Evolutionary conservation across 2,797 vertebrate genomes (phyloP), one percentile per base, ranked within the genome.

Genomic region (Mastacembelus armatus): DNA sequence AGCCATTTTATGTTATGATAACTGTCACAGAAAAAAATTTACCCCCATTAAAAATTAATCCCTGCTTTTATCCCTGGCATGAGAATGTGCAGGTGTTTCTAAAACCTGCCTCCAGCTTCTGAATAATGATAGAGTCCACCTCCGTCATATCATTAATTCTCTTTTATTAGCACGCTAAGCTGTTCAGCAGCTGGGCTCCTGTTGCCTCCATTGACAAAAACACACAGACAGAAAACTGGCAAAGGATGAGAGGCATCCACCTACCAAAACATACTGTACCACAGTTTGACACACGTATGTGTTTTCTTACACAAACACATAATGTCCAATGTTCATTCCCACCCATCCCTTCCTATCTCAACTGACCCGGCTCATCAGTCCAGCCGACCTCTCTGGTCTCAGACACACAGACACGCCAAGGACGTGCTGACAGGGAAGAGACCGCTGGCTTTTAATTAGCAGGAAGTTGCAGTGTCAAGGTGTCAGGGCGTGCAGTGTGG

Each of bases 391-490:
- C 81, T 74, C 29, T 30, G 49, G 74, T 63, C 64, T 50, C 18
- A 3, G 19, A 77, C 68, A 56, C 62, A 78, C 50, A 58, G 4
- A 33, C 72, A 43, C 19, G n/a, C 68, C 69, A 83, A 89, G 89
- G 83, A 88, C 88, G 84, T 88, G 87, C 79, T 85, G 87, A 87
- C 85, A 89, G 79, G 75, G 85, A 85, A 77, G 77, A 85, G 87
- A 89, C 92, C 33, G 66, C 85, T 67, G 84, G 91, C 91, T 93
- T 93, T 94, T 95, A 93, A 95, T 96, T 93, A 94, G 86, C 91
- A 93, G 91, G 94, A 95, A 95, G 93, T 54, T 73, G 92, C 90
- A 47, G 89, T 94, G 94, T 95, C 93, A 93, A 93, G 91, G 90
- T 91, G 89, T 89, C 89, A 91, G 79, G 89, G 85, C 86, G 49